Evolutionary conservation across 2,888 invertebrate species (phyloP), one percentile per base, ranked within the genome.

Genomic region (Agrotis segetum): DNA sequence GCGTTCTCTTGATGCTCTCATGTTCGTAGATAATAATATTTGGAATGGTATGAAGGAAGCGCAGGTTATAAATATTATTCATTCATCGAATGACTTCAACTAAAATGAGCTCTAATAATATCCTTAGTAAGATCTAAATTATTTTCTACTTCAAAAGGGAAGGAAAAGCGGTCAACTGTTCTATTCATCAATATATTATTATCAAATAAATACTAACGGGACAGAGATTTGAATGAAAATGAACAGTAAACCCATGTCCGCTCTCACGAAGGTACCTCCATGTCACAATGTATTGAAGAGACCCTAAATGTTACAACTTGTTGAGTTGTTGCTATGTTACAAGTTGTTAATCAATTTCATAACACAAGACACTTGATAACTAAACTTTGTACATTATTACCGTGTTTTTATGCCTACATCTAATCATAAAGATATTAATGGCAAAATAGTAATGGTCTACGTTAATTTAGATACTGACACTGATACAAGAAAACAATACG

Each of bases 401-500:
- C 11, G n/a, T n/a, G 66, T 66, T 73, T 77, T 74, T 67, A 58
- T 68, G 19, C 60, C 19, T 50, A 52, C 49, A 64, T 53, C 19
- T 65, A 58, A 73, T 65, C 46, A 53, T 61, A 61, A 62, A 67
- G 34, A 72, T 53, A 72, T 63, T 63, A 67, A 70, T 74, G 65
- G 56, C 67, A n/a, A 68, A 60, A 69, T 66, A 34, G 47, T 76
- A 63, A 67, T 55, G 29, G 53, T 17, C 67, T 5, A 55, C 24
- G 63, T 66, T 68, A 44, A 71, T 75, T 64, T 67, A 61, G 59
- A 68, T 68, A 62, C 46, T 53, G 66, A 40, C 11, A 52, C 4
- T 55, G 76, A 71, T 75, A 75, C 68, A 60, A 66, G 52, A 68
- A 75, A 80, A 83, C 75, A 83, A 79, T 83, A 73, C 13, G 21